Evolutionary conservation across 2,888 invertebrate species (phyloP).

Genomic region (Amblyjoppa proteus): DNA sequence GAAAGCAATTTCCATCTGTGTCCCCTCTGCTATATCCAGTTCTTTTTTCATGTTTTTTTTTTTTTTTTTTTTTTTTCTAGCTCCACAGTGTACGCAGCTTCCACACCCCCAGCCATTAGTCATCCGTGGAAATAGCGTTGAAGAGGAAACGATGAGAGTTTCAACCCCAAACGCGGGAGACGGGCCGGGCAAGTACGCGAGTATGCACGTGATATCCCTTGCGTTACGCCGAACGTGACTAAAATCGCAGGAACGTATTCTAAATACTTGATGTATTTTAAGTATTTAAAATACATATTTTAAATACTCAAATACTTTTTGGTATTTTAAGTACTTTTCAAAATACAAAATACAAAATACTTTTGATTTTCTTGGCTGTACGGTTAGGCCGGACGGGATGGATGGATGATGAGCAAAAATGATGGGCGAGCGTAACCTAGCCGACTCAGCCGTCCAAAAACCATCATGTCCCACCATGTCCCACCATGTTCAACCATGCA

Average conservation of each 20-base stretch:
- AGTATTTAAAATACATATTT: no score
- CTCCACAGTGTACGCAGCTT: background rate
- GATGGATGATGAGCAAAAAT: no score
- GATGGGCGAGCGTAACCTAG: no score
- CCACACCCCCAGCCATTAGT: background rate
- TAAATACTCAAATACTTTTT: no score
- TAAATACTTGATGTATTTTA: background rate
- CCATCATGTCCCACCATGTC: no score
- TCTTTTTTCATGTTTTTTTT: background rate
- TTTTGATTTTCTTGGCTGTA: no score
- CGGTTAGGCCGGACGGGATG: no score
- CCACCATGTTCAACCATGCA: no score
- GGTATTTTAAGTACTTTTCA: no score
- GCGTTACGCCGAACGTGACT: background rate
- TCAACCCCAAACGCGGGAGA: background rate
- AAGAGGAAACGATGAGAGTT: slow-evolving; percentile 11
- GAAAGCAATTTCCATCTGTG: background rate
- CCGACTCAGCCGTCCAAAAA: no score
- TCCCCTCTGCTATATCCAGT: background rate
- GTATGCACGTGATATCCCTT: background rate
- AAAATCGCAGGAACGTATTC: background rate
- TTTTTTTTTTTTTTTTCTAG: no score
- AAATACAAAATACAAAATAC: no score
- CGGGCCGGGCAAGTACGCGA: background rate
- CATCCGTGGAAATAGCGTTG: slow-evolving; percentile 1